Evolutionary conservation across 2,797 vertebrate genomes (phyloP).

Genomic region (Smutsia temminckii): DNA sequence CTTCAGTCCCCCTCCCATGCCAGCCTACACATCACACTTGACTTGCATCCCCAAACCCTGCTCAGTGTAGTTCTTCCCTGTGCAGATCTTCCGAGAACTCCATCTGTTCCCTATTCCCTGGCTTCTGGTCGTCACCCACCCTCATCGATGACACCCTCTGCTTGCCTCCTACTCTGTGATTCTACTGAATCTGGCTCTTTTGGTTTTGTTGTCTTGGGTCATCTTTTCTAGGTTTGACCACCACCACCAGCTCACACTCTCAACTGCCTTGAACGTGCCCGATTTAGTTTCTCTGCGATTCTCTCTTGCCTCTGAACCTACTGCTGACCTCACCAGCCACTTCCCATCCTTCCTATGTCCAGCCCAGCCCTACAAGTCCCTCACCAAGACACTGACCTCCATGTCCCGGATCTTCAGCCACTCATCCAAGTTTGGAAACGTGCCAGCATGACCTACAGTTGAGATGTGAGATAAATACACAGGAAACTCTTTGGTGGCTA

Average conservation of each 20-base stretch:
- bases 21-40: fast-evolving
- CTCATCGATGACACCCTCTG: background rate
- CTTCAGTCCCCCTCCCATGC: fast-evolving
- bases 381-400: background rate
- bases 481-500: background rate
- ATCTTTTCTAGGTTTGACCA: background rate
- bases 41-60: background rate
- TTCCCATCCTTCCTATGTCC: background rate
- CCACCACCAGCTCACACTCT: background rate
- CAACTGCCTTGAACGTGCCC: background rate
- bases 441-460: background rate
- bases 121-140: background rate
- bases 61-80: background rate
- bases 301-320: background rate
- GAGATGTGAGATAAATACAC: background rate
- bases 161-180: background rate
- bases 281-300: background rate
- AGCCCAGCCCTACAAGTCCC: background rate
- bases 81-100: background rate
- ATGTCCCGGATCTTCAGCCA: background rate
- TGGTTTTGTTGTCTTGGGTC: background rate
- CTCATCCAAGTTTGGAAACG: background rate
- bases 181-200: background rate
- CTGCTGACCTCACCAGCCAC: background rate
- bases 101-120: background rate